phyloP scores from a whole-genome alignment of 2,113 vertebrate genomes.

The Abramis brama region DNA sequence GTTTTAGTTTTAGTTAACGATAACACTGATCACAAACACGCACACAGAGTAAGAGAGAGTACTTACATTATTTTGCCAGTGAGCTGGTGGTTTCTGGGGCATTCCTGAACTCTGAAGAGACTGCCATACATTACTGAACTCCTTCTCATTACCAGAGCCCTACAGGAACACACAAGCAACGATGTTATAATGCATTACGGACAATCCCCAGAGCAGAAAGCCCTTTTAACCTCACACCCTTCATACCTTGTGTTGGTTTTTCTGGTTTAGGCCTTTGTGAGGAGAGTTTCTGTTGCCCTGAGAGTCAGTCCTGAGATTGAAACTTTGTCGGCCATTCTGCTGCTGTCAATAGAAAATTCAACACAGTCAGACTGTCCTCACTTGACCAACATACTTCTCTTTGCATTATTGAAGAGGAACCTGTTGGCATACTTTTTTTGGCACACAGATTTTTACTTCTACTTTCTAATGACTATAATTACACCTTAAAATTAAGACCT shows the following conservation, averaged over 20 bases:
- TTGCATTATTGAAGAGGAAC: not conserved
- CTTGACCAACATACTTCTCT: not conserved
- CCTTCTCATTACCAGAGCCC: constrained; percentile 78
- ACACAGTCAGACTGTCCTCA: not conserved
- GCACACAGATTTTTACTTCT: not conserved
- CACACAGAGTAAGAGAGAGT: not conserved
- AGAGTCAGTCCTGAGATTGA: constrained; percentile 74
- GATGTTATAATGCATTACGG: not conserved
- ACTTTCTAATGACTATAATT: not conserved
- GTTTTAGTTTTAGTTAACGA: not conserved
- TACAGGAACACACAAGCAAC: constrained; percentile 42
- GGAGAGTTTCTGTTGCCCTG: constrained; percentile 78
- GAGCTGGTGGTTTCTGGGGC: constrained; percentile 77
- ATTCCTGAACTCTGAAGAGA: constrained; percentile 84
- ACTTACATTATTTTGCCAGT: constrained; percentile 71
- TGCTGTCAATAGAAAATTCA: constrained; percentile 62
- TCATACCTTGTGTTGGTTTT: constrained; percentile 74
- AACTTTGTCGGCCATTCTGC: constrained; percentile 79
- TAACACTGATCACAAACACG: not conserved
- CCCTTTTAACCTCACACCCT: not conserved
- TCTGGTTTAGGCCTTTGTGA: constrained; percentile 78
- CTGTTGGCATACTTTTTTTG: not conserved
- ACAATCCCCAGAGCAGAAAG: not conserved
- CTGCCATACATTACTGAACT: constrained; percentile 91
- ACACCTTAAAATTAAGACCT: not conserved